Conservation (phyloP, 2,113 vertebrate genomes). For the Anthoscopus minutus region DNA sequence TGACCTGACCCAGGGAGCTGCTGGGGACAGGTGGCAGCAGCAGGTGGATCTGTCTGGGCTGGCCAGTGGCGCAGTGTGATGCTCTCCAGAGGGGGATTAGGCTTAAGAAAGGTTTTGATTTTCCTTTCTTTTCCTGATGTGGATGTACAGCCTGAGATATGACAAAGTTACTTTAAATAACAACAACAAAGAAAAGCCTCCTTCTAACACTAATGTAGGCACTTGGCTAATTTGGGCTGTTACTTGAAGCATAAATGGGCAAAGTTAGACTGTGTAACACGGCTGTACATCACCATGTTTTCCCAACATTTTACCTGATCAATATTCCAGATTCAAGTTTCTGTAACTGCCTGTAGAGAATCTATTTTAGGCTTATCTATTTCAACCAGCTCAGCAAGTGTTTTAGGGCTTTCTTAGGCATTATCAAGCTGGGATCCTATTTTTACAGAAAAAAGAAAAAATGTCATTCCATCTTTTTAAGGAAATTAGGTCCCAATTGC, state of each 20-base stretch:
- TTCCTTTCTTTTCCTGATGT: background rate
- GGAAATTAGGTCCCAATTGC: background rate
- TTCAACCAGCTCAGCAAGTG: background rate
- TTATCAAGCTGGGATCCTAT: background rate
- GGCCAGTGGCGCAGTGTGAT: background rate
- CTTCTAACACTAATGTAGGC: background rate
- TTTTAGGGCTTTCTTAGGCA: background rate
- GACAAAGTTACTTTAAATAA: background rate
- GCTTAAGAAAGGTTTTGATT: background rate
- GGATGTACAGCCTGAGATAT: background rate
- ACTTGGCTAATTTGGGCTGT: background rate
- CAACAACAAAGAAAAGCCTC: background rate
- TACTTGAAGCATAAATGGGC: background rate
- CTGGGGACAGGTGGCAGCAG: background rate
- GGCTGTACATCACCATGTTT: background rate
- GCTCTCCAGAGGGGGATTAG: background rate
- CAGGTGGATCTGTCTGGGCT: accelerated
- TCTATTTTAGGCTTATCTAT: conserved; percentile 2
- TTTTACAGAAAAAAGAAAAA: background rate
- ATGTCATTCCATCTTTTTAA: background rate
- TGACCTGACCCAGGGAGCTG: background rate
- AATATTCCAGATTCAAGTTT: background rate
- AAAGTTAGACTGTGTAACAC: background rate
- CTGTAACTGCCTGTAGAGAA: background rate
- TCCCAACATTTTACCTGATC: background rate